Evolutionary conservation across 2,797 vertebrate genomes (phyloP).

Genomic region (Scolopax rusticola): DNA sequence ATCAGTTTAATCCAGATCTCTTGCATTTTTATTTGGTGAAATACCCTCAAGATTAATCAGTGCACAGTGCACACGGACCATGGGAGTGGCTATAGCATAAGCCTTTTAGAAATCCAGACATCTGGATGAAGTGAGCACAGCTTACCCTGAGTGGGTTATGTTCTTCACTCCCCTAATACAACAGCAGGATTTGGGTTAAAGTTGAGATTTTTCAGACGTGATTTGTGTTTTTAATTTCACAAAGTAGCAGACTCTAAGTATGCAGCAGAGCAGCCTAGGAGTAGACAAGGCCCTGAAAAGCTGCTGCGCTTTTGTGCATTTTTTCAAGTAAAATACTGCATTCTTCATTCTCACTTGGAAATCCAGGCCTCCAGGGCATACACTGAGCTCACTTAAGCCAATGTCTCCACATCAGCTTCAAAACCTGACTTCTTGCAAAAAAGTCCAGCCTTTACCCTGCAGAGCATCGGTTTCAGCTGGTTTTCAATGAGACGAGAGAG

Average conservation of each 20-base stretch:
- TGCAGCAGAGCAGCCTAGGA: not conserved
- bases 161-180: not conserved
- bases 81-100: slow-evolving; percentile 8
- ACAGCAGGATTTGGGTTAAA: slow-evolving; percentile 23
- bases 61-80: not conserved
- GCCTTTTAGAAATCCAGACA: slow-evolving; percentile 39
- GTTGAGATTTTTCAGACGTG: not conserved
- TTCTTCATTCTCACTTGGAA: not conserved
- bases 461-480: not conserved
- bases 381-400: not conserved
- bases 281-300: not conserved
- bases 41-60: slow-evolving; percentile 18
- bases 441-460: not conserved
- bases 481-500: not conserved
- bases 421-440: not conserved
- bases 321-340: not conserved
- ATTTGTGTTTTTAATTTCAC: slow-evolving; percentile 30
- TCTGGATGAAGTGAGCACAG: slow-evolving; percentile 6
- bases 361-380: not conserved
- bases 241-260: not conserved
- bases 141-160: not conserved
- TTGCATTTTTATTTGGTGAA: slow-evolving; percentile 26
- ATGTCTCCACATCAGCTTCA: not conserved
- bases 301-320: not conserved
- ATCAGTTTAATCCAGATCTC: slow-evolving; percentile 21